Percentiles rank a stretch among this genome's conserved stretches.
phyloP scores from a whole-genome alignment of 2,113 vertebrate species.

The Salvelinus namaycush region DNA sequence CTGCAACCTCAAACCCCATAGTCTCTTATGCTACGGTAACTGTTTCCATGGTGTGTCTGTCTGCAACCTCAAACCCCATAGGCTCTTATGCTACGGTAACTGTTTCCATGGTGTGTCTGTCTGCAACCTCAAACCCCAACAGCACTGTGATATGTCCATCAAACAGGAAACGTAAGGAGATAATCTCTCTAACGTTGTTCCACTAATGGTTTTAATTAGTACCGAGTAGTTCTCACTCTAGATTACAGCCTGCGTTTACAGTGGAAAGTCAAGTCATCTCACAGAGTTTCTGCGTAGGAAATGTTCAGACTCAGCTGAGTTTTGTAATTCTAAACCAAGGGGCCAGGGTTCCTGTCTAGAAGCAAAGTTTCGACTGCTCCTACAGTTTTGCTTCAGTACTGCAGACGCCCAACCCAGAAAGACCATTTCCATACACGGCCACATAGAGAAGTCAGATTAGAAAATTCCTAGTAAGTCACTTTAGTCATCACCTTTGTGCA shows the following conservation, averaged over 20 bases:
- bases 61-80: background rate
- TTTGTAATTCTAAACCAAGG: background rate
- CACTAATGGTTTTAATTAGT: constrained; percentile 5
- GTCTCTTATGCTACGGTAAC: too few species aligned
- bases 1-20: too few species aligned
- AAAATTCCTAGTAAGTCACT: too few species aligned
- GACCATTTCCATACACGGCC: too few species aligned
- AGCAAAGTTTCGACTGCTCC: too few species aligned
- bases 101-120: background rate
- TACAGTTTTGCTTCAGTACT: too few species aligned
- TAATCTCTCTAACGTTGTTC: constrained; percentile 17
- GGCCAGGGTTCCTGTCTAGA: constrained; percentile 14
- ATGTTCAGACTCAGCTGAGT: constrained; percentile 6
- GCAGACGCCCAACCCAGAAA: too few species aligned
- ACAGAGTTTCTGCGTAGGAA: constrained; percentile 20
- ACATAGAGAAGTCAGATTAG: too few species aligned
- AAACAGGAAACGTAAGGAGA: background rate
- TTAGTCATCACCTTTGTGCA: too few species aligned
- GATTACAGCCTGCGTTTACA: constrained; percentile 8
- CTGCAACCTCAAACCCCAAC: background rate
- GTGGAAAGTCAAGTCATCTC: constrained; percentile 1
- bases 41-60: too few species aligned
- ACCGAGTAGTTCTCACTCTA: constrained; percentile 2
- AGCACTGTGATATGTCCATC: constrained; percentile 8
- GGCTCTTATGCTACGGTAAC: background rate